Evolutionary conservation across 1,140 invertebrate species (phyloP), one percentile per base, ranked within the genome.

Genomic region (Meloidogyne exigua): DNA sequence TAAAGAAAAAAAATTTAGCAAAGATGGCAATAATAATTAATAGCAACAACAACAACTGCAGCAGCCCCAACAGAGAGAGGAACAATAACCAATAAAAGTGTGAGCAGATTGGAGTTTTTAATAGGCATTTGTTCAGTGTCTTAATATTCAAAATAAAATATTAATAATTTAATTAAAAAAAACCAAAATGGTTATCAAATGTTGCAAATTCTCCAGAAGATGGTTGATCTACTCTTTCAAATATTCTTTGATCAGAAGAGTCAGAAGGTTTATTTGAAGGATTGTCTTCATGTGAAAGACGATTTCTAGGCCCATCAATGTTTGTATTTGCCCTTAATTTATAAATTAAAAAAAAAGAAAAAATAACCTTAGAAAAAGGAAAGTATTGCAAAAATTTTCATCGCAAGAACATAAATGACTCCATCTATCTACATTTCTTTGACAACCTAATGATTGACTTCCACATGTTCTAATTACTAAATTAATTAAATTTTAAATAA

Each of bases 11-110:
- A 57, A n/a, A 44, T 12, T 83, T 57, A 82, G 72, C 81, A 82
- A 28, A 82, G 67, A 77, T 82, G 83, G 36, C 81, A 84, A 64
- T 82, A 82, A 66, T 84, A 84, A 62, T 82, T 82, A 63, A 82
- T 76, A 21, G 83, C 67, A 21, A 82, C 83, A 18, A 82, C 82
- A 13, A 82, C 28, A 23, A 82, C 75, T 7, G 79, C 72, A 3
- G 82, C 82, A 18, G 80, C 83, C 26, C 82, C 82, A 21, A 82
- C 82, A 10, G 81, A 82, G 11, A 82, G 32, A 13, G 81, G 81
- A n/a, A 82, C 81, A 21, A 84, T 75, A 18, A 82, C 81, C 11
- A 82, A 67, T 12, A 82, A 32, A 13, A 81, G 25, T 11, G 80
- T 84, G 7, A 84, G 79, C 63, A 84, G 23, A 73, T 67, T 69